Base-by-base conservation (phyloP, 2,113 vertebrate species). In the Chloropsis cyanopogon region DNA sequence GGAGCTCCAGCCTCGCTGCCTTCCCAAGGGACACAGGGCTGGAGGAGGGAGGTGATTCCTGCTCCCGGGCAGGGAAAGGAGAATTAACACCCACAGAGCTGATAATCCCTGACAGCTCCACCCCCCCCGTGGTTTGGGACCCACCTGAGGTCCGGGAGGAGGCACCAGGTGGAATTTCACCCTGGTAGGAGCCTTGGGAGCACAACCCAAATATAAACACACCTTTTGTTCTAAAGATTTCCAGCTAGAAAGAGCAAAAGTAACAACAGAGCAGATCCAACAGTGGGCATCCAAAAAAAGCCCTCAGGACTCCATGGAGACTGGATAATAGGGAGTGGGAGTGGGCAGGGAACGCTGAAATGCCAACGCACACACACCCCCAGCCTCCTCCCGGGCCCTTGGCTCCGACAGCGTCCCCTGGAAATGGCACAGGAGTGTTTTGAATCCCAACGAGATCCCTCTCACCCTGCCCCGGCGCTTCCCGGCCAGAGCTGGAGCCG, bases 381-480 rank as follows among this genome's bases (percentile, higher is more conserved):
- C 19, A 0, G 11, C 14, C 64, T 35, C 14, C 39, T 59, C 14
- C 14, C 3, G 5, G 64, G 11, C 54, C 7, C 88, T 39, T 12
- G 73, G 92, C 84, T 73, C 73, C 10, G 42, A 4, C 46, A 60
- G 0, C 0, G 7, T 28, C 92, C 76, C 80, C 5, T 72, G 88
- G 35, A 95, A 94, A 95, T 54, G 90, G 81, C 95, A 96, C n/a
- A n/a, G n/a, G n/a, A n/a, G n/a, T n/a, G n/a, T 21, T 91, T 4
- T 87, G 92, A 87, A 85, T 85, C 75, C 35, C 49, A 83, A 66
- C 64, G 2, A 15, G n/a, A 46, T 5, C 2, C 0, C 8, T 8
- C 56, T 47, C 3, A 2, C 56, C 52, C 89, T 2, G 10, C 61
- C 42, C 86, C 2, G 60, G 8, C 25, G n/a, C 60, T 81, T 8